A percentile compares a stretch with the other conserved stretches of the same genome.
Conservation (phyloP, 2,888 invertebrate genomes). For the Macrophya annulata region DNA sequence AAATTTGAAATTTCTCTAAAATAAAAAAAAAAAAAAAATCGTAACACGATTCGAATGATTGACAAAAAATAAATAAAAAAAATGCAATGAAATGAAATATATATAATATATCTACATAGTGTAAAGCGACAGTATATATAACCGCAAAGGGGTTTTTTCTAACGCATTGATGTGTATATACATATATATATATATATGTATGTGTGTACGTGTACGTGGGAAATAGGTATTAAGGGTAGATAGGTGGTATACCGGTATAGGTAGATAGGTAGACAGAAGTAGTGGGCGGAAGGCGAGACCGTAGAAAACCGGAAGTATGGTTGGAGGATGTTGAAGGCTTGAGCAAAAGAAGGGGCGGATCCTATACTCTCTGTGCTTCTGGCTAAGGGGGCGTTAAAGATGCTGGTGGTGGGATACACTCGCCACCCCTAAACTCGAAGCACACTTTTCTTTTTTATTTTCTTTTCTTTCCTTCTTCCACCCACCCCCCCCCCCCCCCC, state of each 20-base stretch:
- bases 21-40: neutral
- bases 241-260: too few relatives aligned
- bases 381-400: constrained; percentile 77
- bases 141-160: neutral
- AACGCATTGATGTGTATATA: neutral
- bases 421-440: constrained; percentile 71
- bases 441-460: constrained; percentile 60
- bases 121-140: neutral
- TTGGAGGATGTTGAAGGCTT: constrained; percentile 78
- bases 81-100: too few relatives aligned
- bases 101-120: neutral
- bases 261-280: constrained; percentile 52
- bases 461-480: constrained; percentile 49
- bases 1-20: too few relatives aligned
- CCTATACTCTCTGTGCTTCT: constrained; percentile 63
- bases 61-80: too few relatives aligned
- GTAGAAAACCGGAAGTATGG: constrained; percentile 71
- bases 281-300: constrained; percentile 68
- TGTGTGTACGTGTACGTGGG: too few relatives aligned
- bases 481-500: too few relatives aligned
- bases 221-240: too few relatives aligned
- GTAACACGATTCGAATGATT: too few relatives aligned
- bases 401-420: constrained; percentile 75
- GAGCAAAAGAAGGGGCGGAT: constrained; percentile 77
- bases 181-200: neutral